Percentiles rank a stretch among this genome's conserved stretches.
Evolutionary conservation across 2,113 vertebrate genomes (phyloP).

Genomic region (Oriolus oriolus): DNA sequence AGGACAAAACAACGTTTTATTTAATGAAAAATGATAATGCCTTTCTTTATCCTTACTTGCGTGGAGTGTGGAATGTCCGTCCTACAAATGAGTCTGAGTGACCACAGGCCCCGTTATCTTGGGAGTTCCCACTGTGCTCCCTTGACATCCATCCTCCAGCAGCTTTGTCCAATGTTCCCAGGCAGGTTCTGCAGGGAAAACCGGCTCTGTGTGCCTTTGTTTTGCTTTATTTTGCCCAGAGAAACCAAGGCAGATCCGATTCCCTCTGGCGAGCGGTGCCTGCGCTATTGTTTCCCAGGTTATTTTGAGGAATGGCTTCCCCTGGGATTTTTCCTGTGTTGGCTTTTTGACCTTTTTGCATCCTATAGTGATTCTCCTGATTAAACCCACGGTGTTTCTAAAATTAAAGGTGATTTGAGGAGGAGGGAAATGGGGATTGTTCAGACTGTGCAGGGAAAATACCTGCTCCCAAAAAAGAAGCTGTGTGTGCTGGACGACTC

Average conservation of each 20-base stretch:
- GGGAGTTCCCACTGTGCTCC: constrained; percentile 23
- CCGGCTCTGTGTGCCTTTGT: constrained; percentile 13
- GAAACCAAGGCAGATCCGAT: neutral
- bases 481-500: neutral
- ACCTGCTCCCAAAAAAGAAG: neutral
- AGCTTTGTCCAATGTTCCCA: neutral
- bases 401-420: neutral
- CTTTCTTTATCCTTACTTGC: neutral
- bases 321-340: neutral
- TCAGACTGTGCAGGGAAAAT: neutral
- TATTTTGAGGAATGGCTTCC: constrained; percentile 35
- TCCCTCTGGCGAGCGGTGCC: neutral
- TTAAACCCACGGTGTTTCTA: neutral
- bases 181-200: constrained; percentile 16
- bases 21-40: neutral
- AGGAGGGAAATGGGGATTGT: neutral
- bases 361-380: neutral
- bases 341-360: constrained; percentile 24
- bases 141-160: neutral
- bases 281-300: neutral
- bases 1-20: neutral
- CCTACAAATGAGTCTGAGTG: neutral
- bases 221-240: neutral
- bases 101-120: neutral
- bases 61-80: neutral